Percentiles rank a stretch among this genome's conserved stretches.
Evolutionary conservation across 2,888 invertebrate genomes (phyloP).

Genomic region (Cephus rjabovi): DNA sequence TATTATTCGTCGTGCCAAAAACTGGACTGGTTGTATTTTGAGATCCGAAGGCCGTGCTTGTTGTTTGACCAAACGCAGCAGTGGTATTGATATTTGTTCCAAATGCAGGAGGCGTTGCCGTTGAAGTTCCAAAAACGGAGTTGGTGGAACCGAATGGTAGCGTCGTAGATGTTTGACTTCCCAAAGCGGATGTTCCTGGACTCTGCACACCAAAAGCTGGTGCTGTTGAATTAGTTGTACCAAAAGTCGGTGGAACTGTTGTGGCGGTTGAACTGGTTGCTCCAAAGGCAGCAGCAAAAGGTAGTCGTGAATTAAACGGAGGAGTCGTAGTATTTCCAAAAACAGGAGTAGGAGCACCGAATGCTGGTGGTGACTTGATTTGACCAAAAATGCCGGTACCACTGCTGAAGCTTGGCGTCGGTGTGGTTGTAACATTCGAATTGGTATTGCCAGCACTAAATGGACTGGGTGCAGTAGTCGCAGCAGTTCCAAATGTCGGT

Average conservation of each 20-base stretch:
- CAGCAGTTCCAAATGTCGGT: constrained; percentile 17
- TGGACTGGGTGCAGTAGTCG: constrained; percentile 17
- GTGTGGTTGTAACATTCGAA: constrained; percentile 13
- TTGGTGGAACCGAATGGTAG: constrained; percentile 15
- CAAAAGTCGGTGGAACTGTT: constrained; percentile 17
- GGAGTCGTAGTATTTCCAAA: constrained; percentile 24
- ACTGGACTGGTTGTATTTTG: constrained; percentile 11
- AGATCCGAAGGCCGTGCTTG: constrained; percentile 18
- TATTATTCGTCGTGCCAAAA: constrained; percentile 24
- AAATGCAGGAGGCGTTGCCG: constrained; percentile 19
- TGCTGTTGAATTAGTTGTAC: constrained; percentile 11
- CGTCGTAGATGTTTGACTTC: constrained; percentile 1
- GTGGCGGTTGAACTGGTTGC: neutral
- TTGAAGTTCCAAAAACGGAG: constrained; percentile 18
- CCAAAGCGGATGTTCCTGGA: neutral
- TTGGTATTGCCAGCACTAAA: constrained; percentile 19
- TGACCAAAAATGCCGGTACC: constrained; percentile 26
- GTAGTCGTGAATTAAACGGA: constrained; percentile 15
- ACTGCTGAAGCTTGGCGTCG: constrained; percentile 12
- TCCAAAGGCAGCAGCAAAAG: constrained; percentile 21
- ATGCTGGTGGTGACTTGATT: constrained; percentile 25
- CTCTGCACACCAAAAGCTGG: constrained; percentile 15
- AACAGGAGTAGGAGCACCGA: constrained; percentile 25
- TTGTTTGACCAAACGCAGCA: constrained; percentile 14
- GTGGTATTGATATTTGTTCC: constrained; percentile 8